Conservation (phyloP, 2,888 invertebrate species). For the Macrostomum cliftonense region DNA sequence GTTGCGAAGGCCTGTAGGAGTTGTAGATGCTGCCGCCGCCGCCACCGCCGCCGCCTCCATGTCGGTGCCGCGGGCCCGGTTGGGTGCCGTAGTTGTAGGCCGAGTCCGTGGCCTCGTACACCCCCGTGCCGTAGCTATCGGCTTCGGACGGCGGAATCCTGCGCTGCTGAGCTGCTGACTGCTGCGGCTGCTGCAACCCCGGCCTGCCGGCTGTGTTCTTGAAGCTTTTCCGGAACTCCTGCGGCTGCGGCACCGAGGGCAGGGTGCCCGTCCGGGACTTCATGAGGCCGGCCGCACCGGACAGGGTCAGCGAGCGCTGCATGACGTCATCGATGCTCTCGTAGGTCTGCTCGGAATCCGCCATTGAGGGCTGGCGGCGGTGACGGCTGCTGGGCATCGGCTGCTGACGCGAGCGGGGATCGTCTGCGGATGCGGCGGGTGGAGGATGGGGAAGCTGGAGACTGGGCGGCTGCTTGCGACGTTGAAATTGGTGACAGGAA, state of each 20-base stretch:
- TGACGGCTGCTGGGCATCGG: too few relatives aligned
- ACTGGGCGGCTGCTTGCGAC: too few relatives aligned
- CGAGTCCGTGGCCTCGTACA: background rate
- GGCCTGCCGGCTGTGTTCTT: constrained; percentile 9
- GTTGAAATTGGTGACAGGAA: too few relatives aligned
- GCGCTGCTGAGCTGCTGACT: too few relatives aligned
- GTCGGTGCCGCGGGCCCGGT: background rate
- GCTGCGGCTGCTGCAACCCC: background rate
- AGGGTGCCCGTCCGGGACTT: constrained; percentile 7
- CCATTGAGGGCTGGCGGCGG: too few relatives aligned
- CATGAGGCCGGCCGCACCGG: too few relatives aligned
- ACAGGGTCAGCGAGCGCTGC: too few relatives aligned
- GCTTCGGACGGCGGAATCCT: background rate
- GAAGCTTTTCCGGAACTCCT: constrained; percentile 11
- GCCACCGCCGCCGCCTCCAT: background rate
- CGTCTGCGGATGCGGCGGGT: too few relatives aligned
- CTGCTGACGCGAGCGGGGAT: too few relatives aligned
- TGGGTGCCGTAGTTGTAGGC: background rate
- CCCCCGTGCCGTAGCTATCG: background rate
- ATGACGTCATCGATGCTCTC: too few relatives aligned
- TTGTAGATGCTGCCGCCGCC: constrained; percentile 1
- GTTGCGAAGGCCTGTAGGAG: background rate
- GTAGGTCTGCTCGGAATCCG: too few relatives aligned
- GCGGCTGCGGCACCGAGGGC: constrained; percentile 8
- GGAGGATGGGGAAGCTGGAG: too few relatives aligned